Evolutionary conservation across 2,888 invertebrate species (phyloP).

Genomic region (Idaea dimidiata): DNA sequence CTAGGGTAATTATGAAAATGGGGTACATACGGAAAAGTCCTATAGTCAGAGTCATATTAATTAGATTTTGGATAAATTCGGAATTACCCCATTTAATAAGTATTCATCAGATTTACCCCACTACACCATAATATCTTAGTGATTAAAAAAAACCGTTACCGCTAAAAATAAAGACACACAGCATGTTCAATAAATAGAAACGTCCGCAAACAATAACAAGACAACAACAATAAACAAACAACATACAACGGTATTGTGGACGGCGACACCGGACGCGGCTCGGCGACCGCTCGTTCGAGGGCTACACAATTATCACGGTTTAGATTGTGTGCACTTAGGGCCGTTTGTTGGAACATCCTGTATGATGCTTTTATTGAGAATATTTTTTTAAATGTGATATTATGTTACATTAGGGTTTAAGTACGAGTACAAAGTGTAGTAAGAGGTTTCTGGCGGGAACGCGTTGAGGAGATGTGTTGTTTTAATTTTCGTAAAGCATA

Average conservation of each 20-base stretch:
- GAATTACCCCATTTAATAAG: too few relatives aligned
- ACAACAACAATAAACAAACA: background rate
- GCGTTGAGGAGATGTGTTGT: too few relatives aligned
- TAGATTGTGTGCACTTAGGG: background rate
- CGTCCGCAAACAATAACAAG: background rate
- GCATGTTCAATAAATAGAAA: background rate
- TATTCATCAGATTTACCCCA: too few relatives aligned
- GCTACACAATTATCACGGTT: background rate
- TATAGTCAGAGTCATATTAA: too few relatives aligned
- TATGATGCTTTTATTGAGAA: background rate
- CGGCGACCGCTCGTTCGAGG: background rate
- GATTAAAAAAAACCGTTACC: background rate
- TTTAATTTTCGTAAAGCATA: too few relatives aligned
- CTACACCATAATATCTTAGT: background rate
- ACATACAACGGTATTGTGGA: background rate
- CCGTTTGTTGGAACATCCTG: background rate
- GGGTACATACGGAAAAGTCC: too few relatives aligned
- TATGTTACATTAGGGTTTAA: too few relatives aligned
- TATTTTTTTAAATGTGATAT: too few relatives aligned
- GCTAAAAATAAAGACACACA: background rate
- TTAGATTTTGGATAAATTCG: too few relatives aligned
- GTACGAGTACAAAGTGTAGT: too few relatives aligned
- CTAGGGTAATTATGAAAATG: too few relatives aligned
- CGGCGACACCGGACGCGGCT: background rate
- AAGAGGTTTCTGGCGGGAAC: too few relatives aligned